A percentile compares a stretch with the other conserved stretches of the same genome.
phyloP scores from a whole-genome alignment of 23 tunicate species.

The Styela plicata region DNA sequence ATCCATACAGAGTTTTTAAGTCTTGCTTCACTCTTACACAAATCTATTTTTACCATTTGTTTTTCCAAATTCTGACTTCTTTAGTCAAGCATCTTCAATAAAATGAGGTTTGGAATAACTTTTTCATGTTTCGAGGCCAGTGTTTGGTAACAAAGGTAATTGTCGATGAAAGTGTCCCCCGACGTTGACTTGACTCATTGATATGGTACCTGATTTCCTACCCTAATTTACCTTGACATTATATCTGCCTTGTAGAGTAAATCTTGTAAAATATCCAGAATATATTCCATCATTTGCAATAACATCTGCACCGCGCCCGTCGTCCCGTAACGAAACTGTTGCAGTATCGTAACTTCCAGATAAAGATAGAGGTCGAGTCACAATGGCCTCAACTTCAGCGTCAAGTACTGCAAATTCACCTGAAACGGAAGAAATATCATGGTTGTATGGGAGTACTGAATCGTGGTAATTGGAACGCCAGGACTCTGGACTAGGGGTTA shows the following conservation, averaged over 20 bases:
- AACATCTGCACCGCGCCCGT: slow-evolving; percentile 82
- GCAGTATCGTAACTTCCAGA: slow-evolving; percentile 57
- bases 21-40: not conserved
- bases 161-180: not conserved
- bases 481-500: too few relatives aligned
- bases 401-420: slow-evolving; percentile 85
- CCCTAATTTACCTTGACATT: slow-evolving; percentile 77
- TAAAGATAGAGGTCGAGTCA: slow-evolving; percentile 66
- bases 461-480: too few relatives aligned
- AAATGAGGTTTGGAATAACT: not conserved
- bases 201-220: too few relatives aligned
- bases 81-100: too few relatives aligned
- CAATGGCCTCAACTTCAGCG: slow-evolving; percentile 64
- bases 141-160: slow-evolving; percentile 4
- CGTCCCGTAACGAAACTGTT: slow-evolving; percentile 39
- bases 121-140: slow-evolving; percentile 6
- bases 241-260: slow-evolving; percentile 83
- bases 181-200: too few relatives aligned
- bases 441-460: too few relatives aligned
- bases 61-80: too few relatives aligned
- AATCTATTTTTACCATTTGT: not conserved
- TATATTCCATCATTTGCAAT: slow-evolving; percentile 89
- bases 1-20: too few relatives aligned
- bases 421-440: slow-evolving; percentile 32
- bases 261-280: slow-evolving; percentile 75